phyloP scores from a whole-genome alignment of 2,888 invertebrate species.

The Drosophila nr. perissopoda region DNA sequence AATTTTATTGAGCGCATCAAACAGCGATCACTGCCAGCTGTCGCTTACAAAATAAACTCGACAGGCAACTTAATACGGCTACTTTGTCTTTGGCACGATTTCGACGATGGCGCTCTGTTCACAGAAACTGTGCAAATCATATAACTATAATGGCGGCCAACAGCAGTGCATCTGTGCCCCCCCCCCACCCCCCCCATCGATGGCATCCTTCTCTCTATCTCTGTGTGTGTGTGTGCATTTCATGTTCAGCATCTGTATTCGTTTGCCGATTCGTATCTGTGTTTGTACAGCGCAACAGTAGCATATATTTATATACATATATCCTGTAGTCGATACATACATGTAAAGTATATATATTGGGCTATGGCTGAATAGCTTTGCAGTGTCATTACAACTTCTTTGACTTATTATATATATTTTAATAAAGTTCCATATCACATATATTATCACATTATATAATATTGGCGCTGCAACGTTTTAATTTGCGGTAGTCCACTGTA shows the following conservation, averaged over 20 bases:
- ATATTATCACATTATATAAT: no score
- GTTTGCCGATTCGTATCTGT: constrained; percentile 14
- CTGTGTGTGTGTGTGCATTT: neutral
- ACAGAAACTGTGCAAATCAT: constrained; percentile 24
- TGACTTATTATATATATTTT: neutral
- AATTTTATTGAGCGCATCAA: constrained; percentile 42
- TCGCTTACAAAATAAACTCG: neutral
- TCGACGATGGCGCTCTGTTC: neutral
- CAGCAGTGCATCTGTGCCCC: constrained; percentile 16
- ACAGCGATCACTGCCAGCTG: constrained; percentile 8
- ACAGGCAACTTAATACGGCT: constrained; percentile 19
- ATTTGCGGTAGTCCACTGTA: neutral
- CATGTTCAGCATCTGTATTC: constrained; percentile 6
- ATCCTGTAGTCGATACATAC: constrained; percentile 3
- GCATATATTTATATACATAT: constrained; percentile 13
- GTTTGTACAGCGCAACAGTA: constrained; percentile 21
- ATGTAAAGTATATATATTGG: neutral
- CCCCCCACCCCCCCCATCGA: neutral
- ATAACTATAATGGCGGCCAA: constrained; percentile 41
- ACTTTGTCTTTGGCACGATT: constrained; percentile 6
- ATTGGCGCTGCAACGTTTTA: neutral
- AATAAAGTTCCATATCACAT: neutral
- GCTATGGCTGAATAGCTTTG: neutral
- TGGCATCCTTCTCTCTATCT: neutral
- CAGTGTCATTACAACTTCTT: neutral